Evolutionary conservation across 2,797 vertebrate species (phyloP).

Genomic region (Bradypodion ventrale): DNA sequence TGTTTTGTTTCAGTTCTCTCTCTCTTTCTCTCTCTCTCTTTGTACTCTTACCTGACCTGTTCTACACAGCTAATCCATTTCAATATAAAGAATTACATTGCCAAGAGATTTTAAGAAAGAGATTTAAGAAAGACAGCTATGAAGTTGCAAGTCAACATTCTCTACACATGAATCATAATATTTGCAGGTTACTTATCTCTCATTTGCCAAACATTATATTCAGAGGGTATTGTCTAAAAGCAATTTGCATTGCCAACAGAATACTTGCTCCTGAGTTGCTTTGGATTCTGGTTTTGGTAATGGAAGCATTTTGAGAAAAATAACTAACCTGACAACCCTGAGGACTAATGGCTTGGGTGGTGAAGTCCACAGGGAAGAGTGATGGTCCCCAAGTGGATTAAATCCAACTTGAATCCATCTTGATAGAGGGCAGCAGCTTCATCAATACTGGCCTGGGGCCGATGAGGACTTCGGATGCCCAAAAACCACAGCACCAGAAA

Average conservation of each 20-base stretch:
- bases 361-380: no score
- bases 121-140: background rate
- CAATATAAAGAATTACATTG: background rate
- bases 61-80: slow-evolving; percentile 13
- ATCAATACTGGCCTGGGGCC: no score
- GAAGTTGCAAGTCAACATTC: background rate
- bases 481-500: no score
- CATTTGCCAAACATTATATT: background rate
- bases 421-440: no score
- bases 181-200: background rate
- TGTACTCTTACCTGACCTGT: background rate
- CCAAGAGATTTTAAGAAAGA: slow-evolving; percentile 14
- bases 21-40: no score
- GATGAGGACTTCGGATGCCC: no score
- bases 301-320: background rate
- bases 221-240: slow-evolving; percentile 6
- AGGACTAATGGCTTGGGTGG: no score
- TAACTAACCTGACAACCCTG: no score
- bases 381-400: no score
- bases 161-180: background rate
- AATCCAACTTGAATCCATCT: no score
- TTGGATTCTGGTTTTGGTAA: slow-evolving; percentile 3
- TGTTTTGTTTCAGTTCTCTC: no score
- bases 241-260: background rate
- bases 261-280: slow-evolving; percentile 2